Base-by-base conservation (phyloP, 2,113 vertebrate genomes). In the Plestiodon gilberti region DNA sequence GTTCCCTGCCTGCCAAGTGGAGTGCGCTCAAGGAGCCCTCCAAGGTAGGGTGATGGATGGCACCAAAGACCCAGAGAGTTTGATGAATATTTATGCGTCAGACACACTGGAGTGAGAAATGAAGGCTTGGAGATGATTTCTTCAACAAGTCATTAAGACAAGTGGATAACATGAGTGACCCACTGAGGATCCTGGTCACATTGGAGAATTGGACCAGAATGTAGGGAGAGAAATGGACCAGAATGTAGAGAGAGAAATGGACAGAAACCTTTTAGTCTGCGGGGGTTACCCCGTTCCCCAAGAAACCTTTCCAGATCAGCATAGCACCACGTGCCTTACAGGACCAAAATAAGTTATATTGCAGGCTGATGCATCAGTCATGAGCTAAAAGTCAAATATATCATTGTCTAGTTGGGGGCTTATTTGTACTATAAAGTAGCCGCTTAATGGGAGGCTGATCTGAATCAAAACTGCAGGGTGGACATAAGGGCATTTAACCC, bases 31-130 rank as follows among this genome's bases (percentile, higher is more conserved):
- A 94, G 23, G 90, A 95, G 89, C 85, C 85, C 89, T 94, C 86
- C 57, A 35, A 0, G 17, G 62, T 88, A 0, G 0, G 6, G 84
- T 88, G 93, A 95, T 90, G 89, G 90, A 92, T 87, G 89, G 82
- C 85, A 1, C 82, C 90, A 76, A 86, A 90, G 85, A 93, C 91
- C 89, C 90, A 69, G 83, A 0, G 74, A 94, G 92, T 88, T 83
- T 94, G 93, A 94, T 97, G 94, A 96, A 96, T 96, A 96, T 96
- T 97, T 94, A 95, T 94, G 91, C 89, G 87, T 91, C 92, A 70
- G 1, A 89, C 93, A 91, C 90, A 95, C 91, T 91, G 62, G 0
- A 87, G 84, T 92, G 87, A 91, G 91, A 89, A 90, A 84, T 38
- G 81, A 93, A 92, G 93, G 92, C 90, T 93, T 87, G 64, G 94